These are phyloP conservation scores for Anas capensis DNA, from an alignment of 2,797 vertebrate species.

Conservation along the genomic window DNA sequence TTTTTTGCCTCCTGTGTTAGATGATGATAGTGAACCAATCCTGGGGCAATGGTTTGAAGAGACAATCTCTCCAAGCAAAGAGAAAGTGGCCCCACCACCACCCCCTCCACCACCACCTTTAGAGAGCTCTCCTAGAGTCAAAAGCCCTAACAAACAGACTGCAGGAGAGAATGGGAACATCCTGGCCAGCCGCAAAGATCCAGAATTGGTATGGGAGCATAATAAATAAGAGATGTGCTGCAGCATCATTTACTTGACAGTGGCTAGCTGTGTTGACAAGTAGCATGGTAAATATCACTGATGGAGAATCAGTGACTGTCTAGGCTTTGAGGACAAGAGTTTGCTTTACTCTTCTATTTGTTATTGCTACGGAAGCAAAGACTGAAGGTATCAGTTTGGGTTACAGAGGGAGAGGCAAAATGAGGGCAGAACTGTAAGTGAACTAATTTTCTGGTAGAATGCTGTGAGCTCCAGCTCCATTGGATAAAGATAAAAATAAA, in stretches of 20 bases:
- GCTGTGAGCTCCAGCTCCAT: not conserved
- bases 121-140: constrained; percentile 92
- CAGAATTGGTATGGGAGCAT: constrained; percentile 89
- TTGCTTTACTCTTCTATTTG: not conserved
- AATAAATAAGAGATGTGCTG: not conserved
- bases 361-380: not conserved
- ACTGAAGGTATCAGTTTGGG: not conserved
- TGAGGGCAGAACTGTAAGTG: not conserved
- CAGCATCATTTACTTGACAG: not conserved
- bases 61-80: constrained; percentile 98
- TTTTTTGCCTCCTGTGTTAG: constrained; percentile 74
- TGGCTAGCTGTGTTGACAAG: not conserved
- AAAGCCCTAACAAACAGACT: constrained; percentile 95
- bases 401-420: not conserved
- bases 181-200: constrained; percentile 96
- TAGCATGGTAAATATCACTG: accelerated
- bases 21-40: constrained; percentile 99
- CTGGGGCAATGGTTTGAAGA: constrained; percentile 99
- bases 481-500: constrained; percentile 6
- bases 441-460: not conserved
- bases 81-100: constrained; percentile 93
- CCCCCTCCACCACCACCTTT: constrained; percentile 92
- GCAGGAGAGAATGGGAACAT: constrained; percentile 95
- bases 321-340: not conserved
- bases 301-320: not conserved